These are phyloP conservation scores for Gymnothorax reevesii DNA, from an alignment of 2,797 vertebrate species.

Conservation along the genomic window DNA sequence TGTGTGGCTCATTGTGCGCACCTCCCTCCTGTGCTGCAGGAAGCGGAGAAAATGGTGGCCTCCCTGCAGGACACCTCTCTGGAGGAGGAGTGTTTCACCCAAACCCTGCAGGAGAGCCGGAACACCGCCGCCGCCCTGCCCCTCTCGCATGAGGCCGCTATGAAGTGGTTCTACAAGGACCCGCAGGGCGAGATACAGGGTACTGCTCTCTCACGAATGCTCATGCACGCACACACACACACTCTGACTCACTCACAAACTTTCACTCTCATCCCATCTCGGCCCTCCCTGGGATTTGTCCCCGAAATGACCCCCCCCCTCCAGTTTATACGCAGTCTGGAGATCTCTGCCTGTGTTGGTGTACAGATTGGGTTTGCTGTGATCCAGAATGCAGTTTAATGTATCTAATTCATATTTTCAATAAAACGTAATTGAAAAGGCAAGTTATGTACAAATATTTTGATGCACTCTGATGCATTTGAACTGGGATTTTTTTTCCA, in stretches of 20 bases:
- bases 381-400: too few species aligned
- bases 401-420: too few species aligned
- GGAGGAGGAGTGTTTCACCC: constrained; percentile 87
- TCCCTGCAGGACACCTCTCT: constrained; percentile 86
- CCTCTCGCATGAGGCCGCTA: constrained; percentile 85
- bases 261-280: not conserved
- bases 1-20: constrained; percentile 1
- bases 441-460: too few species aligned
- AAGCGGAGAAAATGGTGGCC: constrained; percentile 89
- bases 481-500: too few species aligned
- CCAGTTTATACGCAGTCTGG: too few species aligned
- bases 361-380: not conserved
- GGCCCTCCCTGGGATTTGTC: not conserved
- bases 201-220: constrained; percentile 47
- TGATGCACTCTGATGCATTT: too few species aligned
- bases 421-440: too few species aligned
- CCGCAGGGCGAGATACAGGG: constrained; percentile 92
- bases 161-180: constrained; percentile 95
- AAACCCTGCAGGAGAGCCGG: constrained; percentile 81
- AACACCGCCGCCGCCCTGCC: constrained; percentile 87
- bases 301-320: too few species aligned
- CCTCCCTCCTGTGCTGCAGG: constrained; percentile 60
- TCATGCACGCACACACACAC: not conserved
- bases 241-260: not conserved
- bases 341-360: not conserved